Evolutionary conservation across 2,113 vertebrate species (phyloP).

Genomic region (Fulica atra): DNA sequence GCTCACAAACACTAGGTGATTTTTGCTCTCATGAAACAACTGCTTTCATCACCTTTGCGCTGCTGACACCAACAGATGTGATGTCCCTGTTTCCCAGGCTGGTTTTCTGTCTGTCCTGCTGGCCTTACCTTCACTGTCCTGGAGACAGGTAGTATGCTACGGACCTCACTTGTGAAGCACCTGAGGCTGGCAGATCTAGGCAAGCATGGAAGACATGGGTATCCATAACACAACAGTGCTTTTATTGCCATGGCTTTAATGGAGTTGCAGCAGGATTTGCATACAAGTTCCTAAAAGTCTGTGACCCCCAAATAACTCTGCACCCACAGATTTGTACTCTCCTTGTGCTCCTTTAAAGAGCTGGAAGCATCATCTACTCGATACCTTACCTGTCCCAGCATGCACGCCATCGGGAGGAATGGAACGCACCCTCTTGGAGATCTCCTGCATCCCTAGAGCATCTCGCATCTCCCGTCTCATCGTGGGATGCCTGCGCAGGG

Average conservation of each 20-base stretch:
- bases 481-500: background rate
- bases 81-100: background rate
- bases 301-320: background rate
- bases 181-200: background rate
- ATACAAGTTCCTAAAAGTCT: background rate
- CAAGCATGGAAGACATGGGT: background rate
- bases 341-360: background rate
- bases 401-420: background rate
- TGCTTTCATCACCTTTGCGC: background rate
- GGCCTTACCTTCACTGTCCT: background rate
- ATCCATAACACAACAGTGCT: background rate
- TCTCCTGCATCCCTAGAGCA: rapidly evolving
- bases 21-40: background rate
- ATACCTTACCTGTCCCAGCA: background rate
- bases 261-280: background rate
- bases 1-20: background rate
- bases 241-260: background rate
- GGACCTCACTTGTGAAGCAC: background rate
- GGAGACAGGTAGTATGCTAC: background rate
- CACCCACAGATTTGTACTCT: background rate
- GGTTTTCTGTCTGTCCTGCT: background rate
- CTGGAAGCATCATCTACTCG: background rate
- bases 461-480: background rate
- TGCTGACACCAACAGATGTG: background rate
- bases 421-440: background rate